phyloP scores from a whole-genome alignment of 1,140 invertebrate genomes.

The Panulirus ornatus region DNA sequence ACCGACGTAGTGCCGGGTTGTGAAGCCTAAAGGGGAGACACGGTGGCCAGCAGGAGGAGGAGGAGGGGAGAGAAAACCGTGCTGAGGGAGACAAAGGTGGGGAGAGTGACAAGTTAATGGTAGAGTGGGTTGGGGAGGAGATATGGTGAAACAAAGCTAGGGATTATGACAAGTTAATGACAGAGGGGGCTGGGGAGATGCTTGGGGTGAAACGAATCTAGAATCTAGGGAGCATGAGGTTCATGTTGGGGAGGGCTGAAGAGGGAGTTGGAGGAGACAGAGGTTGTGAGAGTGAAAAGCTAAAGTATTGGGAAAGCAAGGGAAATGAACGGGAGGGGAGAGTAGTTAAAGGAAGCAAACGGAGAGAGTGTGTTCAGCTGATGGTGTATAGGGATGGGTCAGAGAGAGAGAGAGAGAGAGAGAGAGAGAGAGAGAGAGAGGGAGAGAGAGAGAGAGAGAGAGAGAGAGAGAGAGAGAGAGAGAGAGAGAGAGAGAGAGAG shows the following conservation, averaged over 20 bases:
- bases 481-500: not conserved
- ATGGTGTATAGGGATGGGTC: no score
- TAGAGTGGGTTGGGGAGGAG: not conserved
- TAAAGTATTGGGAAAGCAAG: not conserved
- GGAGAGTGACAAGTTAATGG: not conserved
- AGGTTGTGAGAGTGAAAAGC: not conserved
- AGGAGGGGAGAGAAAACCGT: not conserved
- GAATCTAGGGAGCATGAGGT: no score
- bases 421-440: not conserved
- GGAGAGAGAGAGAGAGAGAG: not conserved
- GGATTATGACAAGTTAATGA: no score
- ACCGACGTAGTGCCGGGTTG: no score
- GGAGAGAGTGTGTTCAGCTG: not conserved
- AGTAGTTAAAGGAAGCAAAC: not conserved
- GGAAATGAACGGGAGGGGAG: no score
- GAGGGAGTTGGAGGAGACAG: not conserved
- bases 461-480: not conserved
- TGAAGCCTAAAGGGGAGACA: no score
- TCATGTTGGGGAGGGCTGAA: not conserved
- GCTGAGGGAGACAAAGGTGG: no score
- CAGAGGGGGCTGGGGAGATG: no score
- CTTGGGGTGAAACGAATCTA: no score
- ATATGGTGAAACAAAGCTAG: no score
- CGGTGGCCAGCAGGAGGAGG: not conserved
- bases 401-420: not conserved